Conservation (phyloP, 1,140 invertebrate genomes). For the Saxidomus purpurata region DNA sequence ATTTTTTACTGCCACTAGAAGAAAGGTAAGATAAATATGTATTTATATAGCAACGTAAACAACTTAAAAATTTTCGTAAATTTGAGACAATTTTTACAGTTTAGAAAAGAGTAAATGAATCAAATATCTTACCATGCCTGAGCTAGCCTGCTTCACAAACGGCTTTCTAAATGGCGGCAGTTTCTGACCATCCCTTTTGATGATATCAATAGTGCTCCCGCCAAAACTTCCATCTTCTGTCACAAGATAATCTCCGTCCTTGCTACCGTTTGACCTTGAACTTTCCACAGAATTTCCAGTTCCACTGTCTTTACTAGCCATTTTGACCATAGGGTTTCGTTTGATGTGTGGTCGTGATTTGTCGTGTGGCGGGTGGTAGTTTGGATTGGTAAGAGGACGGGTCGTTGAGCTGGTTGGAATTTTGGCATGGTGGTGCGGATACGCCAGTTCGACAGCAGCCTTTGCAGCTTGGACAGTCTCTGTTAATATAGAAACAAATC, state of each 20-base stretch:
- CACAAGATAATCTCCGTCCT: conserved; percentile 64
- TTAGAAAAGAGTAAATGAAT: too few relatives aligned
- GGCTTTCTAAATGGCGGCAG: conserved; percentile 41
- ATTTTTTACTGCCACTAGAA: too few relatives aligned
- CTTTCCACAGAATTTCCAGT: conserved; percentile 75
- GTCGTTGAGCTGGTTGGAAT: conserved; percentile 54
- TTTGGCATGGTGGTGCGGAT: conserved; percentile 49
- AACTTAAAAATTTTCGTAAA: too few relatives aligned
- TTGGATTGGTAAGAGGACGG: conserved; percentile 51
- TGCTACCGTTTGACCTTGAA: conserved; percentile 71
- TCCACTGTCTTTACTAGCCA: conserved; percentile 80
- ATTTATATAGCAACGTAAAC: too few relatives aligned
- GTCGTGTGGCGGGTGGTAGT: background rate
- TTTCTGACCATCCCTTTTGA: conserved; percentile 67
- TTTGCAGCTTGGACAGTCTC: conserved; percentile 38
- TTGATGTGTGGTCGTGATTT: conserved; percentile 63
- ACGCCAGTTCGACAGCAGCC: conserved; percentile 51
- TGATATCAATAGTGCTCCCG: conserved; percentile 66
- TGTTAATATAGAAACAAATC: background rate
- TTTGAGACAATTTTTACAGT: too few relatives aligned
- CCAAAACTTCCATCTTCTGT: conserved; percentile 57
- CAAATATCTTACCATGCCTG: conserved; percentile 66
- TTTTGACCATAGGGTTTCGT: conserved; percentile 78
- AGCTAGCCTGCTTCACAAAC: conserved; percentile 74
- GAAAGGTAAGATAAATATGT: too few relatives aligned